Percentiles rank a stretch among this genome's conserved stretches.
These are phyloP conservation scores for Vollenhovia emeryi DNA, from an alignment of 1,140 invertebrate species.

Conservation along the genomic window DNA sequence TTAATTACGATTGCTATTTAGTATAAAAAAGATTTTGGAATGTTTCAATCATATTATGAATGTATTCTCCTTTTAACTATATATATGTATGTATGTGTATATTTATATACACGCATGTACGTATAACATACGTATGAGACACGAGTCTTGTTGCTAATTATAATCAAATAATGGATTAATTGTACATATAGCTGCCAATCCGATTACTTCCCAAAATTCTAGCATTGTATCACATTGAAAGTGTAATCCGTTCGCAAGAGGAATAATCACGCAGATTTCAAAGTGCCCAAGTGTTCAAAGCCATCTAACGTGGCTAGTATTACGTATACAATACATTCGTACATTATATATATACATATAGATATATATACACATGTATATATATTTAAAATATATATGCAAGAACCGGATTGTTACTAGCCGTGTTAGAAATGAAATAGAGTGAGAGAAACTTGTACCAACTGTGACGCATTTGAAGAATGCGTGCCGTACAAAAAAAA, in stretches of 20 bases:
- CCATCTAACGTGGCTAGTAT: constrained; percentile 70
- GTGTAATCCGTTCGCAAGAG: constrained; percentile 60
- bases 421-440: constrained; percentile 63
- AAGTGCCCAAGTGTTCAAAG: constrained; percentile 84
- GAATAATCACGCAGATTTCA: constrained; percentile 69
- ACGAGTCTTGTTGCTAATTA: constrained; percentile 22
- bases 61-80: constrained; percentile 42
- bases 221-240: constrained; percentile 12
- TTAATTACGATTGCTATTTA: not conserved
- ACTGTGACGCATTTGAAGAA: constrained; percentile 17
- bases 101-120: not conserved
- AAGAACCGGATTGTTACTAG: constrained; percentile 67
- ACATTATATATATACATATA: constrained; percentile 48
- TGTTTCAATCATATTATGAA: constrained; percentile 21
- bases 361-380: no score
- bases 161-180: constrained; percentile 45
- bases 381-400: constrained; percentile 60
- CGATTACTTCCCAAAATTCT: constrained; percentile 51
- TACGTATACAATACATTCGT: constrained; percentile 52
- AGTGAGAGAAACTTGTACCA: constrained; percentile 48
- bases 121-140: not conserved
- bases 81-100: not conserved
- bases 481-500: not conserved
- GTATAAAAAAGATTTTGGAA: not conserved
- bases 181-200: constrained; percentile 52